These are phyloP conservation scores for Ploceus nigricollis DNA, from an alignment of 2,113 vertebrate genomes.

Conservation along the genomic window DNA sequence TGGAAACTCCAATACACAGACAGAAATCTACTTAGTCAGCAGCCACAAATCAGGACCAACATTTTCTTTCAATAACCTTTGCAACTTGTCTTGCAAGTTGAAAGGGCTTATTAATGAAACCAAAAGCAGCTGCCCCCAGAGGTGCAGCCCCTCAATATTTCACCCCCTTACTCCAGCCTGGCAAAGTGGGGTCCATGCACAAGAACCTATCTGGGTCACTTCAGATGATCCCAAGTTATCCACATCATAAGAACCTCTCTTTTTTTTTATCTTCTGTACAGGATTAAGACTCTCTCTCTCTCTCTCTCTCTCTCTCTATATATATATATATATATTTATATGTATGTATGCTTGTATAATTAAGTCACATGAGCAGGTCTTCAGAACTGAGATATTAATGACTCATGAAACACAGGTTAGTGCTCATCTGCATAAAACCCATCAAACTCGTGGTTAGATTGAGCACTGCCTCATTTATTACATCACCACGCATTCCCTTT, in stretches of 20 bases:
- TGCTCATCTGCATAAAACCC: background rate
- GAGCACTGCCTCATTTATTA: background rate
- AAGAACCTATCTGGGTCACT: fast-evolving
- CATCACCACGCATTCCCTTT: background rate
- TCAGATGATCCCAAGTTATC: background rate
- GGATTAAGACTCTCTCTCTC: fast-evolving
- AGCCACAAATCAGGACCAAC: background rate
- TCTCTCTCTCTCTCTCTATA: no score
- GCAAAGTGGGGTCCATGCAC: background rate
- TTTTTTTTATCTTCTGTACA: background rate
- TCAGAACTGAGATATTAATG: background rate
- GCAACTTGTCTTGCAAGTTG: background rate
- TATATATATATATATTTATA: background rate
- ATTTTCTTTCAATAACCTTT: background rate
- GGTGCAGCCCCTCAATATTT: background rate
- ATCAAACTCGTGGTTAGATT: background rate
- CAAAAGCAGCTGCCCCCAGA: background rate
- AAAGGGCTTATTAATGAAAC: background rate
- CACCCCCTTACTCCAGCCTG: background rate
- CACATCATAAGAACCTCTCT: fast-evolving
- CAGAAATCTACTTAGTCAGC: constrained; percentile 12
- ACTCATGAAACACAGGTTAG: background rate
- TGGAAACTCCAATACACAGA: background rate
- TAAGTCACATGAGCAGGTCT: background rate
- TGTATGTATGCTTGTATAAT: background rate